Conservation (phyloP, 2,113 vertebrate genomes). For the Centrocercus urophasianus region DNA sequence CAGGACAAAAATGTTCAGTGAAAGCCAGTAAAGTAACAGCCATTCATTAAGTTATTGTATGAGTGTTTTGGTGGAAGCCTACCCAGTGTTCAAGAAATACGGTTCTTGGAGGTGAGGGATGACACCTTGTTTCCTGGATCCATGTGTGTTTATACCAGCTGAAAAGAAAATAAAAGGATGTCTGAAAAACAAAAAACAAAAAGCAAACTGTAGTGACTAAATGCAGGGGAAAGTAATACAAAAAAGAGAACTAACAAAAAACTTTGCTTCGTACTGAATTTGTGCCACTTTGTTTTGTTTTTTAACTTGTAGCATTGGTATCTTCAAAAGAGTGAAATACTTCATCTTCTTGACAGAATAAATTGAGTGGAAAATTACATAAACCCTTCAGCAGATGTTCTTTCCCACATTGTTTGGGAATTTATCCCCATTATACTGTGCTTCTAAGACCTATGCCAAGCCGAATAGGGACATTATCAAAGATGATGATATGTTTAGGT, state of each 20-base stretch:
- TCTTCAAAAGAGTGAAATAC: slow-evolving; percentile 82
- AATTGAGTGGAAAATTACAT: slow-evolving; percentile 88
- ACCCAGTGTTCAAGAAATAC: background rate
- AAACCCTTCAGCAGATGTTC: slow-evolving; percentile 85
- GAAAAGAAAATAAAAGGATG: background rate
- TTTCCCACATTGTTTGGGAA: slow-evolving; percentile 81
- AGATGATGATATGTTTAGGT: slow-evolving; percentile 39
- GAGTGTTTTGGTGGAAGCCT: background rate
- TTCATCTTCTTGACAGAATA: slow-evolving; percentile 87
- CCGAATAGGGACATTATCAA: slow-evolving; percentile 46
- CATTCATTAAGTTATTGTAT: background rate
- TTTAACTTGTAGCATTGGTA: slow-evolving; percentile 67
- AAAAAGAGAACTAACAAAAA: slow-evolving; percentile 21
- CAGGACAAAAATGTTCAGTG: background rate
- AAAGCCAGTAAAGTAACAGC: background rate
- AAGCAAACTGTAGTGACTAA: background rate
- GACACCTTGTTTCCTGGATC: background rate
- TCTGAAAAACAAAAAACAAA: background rate
- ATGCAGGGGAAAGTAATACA: background rate
- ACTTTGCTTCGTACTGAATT: slow-evolving; percentile 47
- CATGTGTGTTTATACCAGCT: background rate
- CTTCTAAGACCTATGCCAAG: slow-evolving; percentile 73
- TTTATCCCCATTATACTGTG: slow-evolving; percentile 72
- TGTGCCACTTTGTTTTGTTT: slow-evolving; percentile 55
- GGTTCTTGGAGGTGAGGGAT: background rate